Conservation (phyloP, 2,113 vertebrate genomes). For the Lipophrys pholis region DNA sequence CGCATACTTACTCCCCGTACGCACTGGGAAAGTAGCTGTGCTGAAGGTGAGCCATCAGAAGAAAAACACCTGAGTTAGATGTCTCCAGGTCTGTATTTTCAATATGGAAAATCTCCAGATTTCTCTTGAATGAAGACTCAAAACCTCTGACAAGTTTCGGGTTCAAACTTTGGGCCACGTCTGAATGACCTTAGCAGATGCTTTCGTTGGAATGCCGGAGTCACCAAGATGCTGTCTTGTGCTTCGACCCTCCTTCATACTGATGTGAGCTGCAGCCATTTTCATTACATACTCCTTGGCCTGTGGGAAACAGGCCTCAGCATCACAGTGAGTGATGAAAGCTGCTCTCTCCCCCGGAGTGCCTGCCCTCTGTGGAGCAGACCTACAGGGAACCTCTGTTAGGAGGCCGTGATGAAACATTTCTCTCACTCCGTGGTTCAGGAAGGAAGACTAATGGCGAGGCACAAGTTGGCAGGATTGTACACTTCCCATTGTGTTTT, state of each 20-base stretch:
- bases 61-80: slow-evolving; percentile 34
- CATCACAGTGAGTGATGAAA: slow-evolving; percentile 49
- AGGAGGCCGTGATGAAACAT: slow-evolving; percentile 31
- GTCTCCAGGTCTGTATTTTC: slow-evolving; percentile 42
- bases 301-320: slow-evolving; percentile 23
- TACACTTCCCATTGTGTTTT: slow-evolving; percentile 16
- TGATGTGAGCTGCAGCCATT: slow-evolving; percentile 54
- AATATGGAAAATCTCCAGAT: slow-evolving; percentile 61
- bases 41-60: slow-evolving; percentile 38
- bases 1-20: slow-evolving; percentile 47
- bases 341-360: slow-evolving; percentile 23
- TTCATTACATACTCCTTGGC: slow-evolving; percentile 40
- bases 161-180: slow-evolving; percentile 36
- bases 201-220: slow-evolving; percentile 52
- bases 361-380: slow-evolving; percentile 22
- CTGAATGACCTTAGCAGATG: slow-evolving; percentile 75
- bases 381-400: slow-evolving; percentile 8
- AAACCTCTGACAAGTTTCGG: slow-evolving; percentile 38
- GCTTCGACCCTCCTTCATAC: slow-evolving; percentile 31
- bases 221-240: slow-evolving; percentile 43
- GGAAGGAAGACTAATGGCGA: slow-evolving; percentile 18
- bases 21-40: slow-evolving; percentile 44
- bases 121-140: slow-evolving; percentile 52
- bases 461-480: neutral
- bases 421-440: slow-evolving; percentile 26